Percentiles rank a stretch among this genome's conserved stretches.
These are phyloP conservation scores for Miichthys miiuy DNA, from an alignment of 2,797 vertebrate genomes.

Conservation along the genomic window DNA sequence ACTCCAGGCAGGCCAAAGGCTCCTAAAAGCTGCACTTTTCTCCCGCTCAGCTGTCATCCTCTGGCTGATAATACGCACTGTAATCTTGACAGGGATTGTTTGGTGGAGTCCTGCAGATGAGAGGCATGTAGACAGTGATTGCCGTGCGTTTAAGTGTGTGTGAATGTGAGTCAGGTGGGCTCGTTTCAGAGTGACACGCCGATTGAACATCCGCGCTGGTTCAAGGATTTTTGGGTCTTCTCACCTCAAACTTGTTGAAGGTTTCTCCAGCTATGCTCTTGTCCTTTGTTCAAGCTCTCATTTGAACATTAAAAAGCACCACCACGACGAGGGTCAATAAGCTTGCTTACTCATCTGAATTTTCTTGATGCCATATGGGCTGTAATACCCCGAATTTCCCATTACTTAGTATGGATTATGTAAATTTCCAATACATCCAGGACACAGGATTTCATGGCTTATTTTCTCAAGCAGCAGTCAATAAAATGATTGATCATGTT, in stretches of 20 bases:
- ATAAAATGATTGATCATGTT: conserved; percentile 37
- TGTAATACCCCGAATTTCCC: neutral
- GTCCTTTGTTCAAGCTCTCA: conserved; percentile 22
- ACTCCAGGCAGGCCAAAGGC: conserved; percentile 21
- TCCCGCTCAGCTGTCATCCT: conserved; percentile 40
- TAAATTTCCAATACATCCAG: conserved; percentile 47
- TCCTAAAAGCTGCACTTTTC: conserved; percentile 49
- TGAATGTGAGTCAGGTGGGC: neutral
- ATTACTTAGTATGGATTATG: conserved; percentile 57
- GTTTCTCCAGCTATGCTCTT: neutral
- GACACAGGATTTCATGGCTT: conserved; percentile 10
- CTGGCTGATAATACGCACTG: conserved; percentile 24
- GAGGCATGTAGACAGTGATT: conserved; percentile 44
- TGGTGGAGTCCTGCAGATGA: conserved; percentile 25
- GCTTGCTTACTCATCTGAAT: conserved; percentile 20
- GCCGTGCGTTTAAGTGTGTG: conserved; percentile 12
- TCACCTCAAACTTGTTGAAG: too few species aligned
- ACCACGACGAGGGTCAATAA: conserved; percentile 6
- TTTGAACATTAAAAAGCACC: conserved; percentile 22
- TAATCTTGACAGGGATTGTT: conserved; percentile 36
- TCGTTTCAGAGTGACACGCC: neutral
- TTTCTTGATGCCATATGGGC: conserved; percentile 26
- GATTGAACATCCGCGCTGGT: neutral
- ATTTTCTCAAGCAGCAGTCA: conserved; percentile 34
- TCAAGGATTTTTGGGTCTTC: conserved; percentile 27